A percentile compares a stretch with the other conserved stretches of the same genome.
phyloP scores from a whole-genome alignment of 2,113 vertebrate genomes.

The Numida meleagris region DNA sequence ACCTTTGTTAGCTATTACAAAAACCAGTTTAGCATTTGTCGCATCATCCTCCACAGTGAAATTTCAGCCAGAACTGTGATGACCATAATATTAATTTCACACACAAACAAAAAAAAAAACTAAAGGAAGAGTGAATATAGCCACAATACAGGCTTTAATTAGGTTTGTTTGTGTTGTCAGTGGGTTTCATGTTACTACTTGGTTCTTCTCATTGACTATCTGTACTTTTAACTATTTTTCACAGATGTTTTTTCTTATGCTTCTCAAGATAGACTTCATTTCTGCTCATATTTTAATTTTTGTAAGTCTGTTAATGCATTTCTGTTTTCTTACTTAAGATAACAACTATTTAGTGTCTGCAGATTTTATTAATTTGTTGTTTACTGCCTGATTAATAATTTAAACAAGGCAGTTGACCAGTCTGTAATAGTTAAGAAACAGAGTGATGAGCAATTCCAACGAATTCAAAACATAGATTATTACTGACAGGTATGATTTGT shows the following conservation, averaged over 20 bases:
- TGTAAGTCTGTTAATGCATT: not conserved
- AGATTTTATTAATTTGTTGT: not conserved
- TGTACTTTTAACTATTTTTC: not conserved
- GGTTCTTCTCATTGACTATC: not conserved
- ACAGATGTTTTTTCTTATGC: not conserved
- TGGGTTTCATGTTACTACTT: not conserved
- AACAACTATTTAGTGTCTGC: not conserved
- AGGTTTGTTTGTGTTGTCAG: not conserved
- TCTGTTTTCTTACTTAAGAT: not conserved
- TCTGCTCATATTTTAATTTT: not conserved
- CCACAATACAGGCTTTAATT: not conserved
- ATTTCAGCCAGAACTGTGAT: not conserved
- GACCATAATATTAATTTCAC: conserved; percentile 2
- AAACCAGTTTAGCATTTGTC: not conserved
- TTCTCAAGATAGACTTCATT: not conserved
- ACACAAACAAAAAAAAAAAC: not conserved
- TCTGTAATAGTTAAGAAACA: not conserved
- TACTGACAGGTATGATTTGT: not conserved
- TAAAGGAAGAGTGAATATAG: not conserved
- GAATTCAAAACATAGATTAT: not conserved
- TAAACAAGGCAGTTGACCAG: not conserved
- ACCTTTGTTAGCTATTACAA: not conserved
- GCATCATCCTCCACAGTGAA: not conserved
- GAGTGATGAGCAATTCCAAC: not conserved
- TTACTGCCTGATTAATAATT: not conserved